Evolutionary conservation across 2,797 vertebrate species (phyloP).

Genomic region (Trichosurus vulpecula): DNA sequence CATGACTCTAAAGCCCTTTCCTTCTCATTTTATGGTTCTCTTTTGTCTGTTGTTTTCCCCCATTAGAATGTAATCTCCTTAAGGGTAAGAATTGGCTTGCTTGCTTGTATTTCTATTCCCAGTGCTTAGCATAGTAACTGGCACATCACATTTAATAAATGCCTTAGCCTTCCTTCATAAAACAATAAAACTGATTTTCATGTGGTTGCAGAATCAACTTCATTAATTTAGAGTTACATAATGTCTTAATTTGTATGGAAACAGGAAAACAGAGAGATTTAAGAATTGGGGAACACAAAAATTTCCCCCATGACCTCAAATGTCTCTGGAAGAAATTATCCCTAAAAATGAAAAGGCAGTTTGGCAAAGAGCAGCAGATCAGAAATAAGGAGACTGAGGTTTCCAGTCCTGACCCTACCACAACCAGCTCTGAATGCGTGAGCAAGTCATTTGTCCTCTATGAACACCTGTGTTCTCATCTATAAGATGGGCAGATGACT

Average conservation of each 20-base stretch:
- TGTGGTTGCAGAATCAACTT: slow-evolving; percentile 53
- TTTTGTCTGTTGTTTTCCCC: neutral
- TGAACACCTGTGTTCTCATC: neutral
- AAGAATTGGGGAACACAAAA: slow-evolving; percentile 56
- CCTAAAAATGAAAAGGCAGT: slow-evolving; percentile 45
- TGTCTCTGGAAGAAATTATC: slow-evolving; percentile 11
- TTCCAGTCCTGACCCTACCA: slow-evolving; percentile 6
- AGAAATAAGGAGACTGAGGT: neutral
- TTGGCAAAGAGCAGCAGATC: neutral
- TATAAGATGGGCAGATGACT: neutral
- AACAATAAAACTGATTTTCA: slow-evolving; percentile 62
- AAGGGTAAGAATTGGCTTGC: neutral
- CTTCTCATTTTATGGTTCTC: neutral
- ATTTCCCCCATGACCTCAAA: slow-evolving; percentile 42
- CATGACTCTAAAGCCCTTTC: neutral
- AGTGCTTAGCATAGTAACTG: neutral
- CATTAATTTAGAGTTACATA: slow-evolving; percentile 52
- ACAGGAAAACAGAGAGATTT: slow-evolving; percentile 43
- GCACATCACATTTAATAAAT: neutral
- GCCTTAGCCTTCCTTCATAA: slow-evolving; percentile 40
- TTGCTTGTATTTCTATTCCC: neutral
- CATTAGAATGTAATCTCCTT: neutral
- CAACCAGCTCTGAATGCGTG: neutral
- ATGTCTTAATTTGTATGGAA: neutral
- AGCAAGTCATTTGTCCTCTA: slow-evolving; percentile 27